These are phyloP conservation scores for Hymenopus coronatus DNA, from an alignment of 2,888 invertebrate species.

Conservation along the genomic window DNA sequence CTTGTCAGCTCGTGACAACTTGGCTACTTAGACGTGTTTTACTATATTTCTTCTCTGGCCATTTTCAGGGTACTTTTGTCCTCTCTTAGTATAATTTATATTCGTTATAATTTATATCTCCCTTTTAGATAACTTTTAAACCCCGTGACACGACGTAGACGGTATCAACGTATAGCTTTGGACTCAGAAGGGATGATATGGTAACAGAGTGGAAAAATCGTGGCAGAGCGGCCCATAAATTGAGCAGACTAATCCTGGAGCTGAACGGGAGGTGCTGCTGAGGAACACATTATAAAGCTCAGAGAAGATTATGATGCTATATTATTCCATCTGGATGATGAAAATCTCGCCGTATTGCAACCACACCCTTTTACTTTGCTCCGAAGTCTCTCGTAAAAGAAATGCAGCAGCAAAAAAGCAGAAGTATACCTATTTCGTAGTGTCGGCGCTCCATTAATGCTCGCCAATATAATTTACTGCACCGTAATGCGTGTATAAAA, in stretches of 20 bases:
- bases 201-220: background rate
- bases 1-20: no score
- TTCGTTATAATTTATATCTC: no score
- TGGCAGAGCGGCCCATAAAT: conserved; percentile 23
- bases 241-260: conserved; percentile 18
- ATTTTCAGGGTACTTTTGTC: no score
- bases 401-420: background rate
- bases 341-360: conserved; percentile 4
- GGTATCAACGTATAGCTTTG: background rate
- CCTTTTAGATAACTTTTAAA: no score
- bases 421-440: background rate
- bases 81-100: no score
- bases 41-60: no score
- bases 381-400: background rate
- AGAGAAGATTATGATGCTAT: conserved; percentile 25
- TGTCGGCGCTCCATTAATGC: background rate
- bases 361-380: background rate
- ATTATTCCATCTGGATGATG: conserved; percentile 27
- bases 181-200: conserved; percentile 4
- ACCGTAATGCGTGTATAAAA: background rate
- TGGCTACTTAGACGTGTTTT: no score
- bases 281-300: conserved; percentile 27
- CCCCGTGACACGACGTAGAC: no score
- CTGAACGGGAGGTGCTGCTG: background rate
- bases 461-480: background rate